Base-by-base conservation (phyloP, 64 coral and sea anemone genomes). In the Porites australiensis region DNA sequence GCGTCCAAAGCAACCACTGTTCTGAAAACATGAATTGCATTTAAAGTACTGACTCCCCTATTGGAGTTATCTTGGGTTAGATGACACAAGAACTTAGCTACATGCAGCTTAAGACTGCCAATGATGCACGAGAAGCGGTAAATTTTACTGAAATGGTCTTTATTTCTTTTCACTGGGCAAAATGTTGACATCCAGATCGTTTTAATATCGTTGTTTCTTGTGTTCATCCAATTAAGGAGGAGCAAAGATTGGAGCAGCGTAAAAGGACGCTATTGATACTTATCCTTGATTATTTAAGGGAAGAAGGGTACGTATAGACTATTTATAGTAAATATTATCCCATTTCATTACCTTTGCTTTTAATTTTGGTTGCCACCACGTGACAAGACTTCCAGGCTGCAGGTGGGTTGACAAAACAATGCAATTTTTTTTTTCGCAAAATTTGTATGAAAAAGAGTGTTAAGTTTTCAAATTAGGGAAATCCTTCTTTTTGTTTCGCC, bases 51-150 rank as follows among this genome's bases (percentile, higher is more conserved):
- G 18, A 22, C 63, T 84, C 81, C 63, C 45, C 8, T 69, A 1
- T 4, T 55, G 63, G 78, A 81, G 78, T 82, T 63, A 6, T 74
- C 1, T 68, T 60, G 21, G 22, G 37, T 64, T 82, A 67, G 47
- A 98, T 98, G 96, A 95, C 86, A 86, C 96, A 98, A 79, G 96
- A 98, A 71, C 90, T 98, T 22, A 98, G 96, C 64, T 98, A 98
- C 86, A 78, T 93, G 89, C 96, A 98, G 96, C 91, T 98, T 1
- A 98, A 95, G 79, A 98, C 96, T 98, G 96, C 96, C 8, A 98
- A 98, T 86, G 93, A 98, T 93, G 93, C 93, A 5, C 89, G 96
- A 71, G 93, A 98, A 90, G 90, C 96, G 75, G 96, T 98, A 82
- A 90, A 11, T 4, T 5, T 70, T 57, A 44, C 52, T 70, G 8